Base-by-base conservation (phyloP, 37 sponge, comb jelly and placozoan genomes). In the Axinella damicornis region DNA sequence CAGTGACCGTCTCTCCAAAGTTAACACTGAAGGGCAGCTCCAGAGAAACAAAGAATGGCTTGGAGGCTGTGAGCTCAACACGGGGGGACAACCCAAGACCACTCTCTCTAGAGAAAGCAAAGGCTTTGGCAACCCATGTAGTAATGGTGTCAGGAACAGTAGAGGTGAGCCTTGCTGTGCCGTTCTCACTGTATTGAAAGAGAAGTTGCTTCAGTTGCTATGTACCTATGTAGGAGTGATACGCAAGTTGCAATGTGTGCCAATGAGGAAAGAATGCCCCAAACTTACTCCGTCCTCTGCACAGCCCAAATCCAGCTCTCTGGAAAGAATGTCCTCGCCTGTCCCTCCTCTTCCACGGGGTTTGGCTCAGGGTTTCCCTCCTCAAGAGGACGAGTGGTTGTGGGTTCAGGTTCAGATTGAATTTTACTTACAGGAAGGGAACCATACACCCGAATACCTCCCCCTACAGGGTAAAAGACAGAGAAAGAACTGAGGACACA, bases 1-100 rank as follows among this genome's bases (percentile, higher is more conserved):
- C 57, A 35, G 76, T 68, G 9, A 88, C 83, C 22, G 69, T 61
- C 71, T 88, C 89, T 40, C 77, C 83, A 82, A 76, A 88, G 71
- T 82, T 88, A 53, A 88, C 53, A 30, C 82, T 80, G 77, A 59
- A 88, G 39, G 89, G 89, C 20, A 88, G 83, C 54, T 88, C 89
- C 21, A 88, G 77, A 33, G 89, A 88, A 33, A 76, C 83, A 88
- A 88, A 88, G 77, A 88, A 82, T 36, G 37, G 39, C 37, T 88
- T 88, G 64, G 27, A 37, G 54, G 77, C 89, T 12, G 64, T 82
- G 0, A 88, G 53, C 32, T 61, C 25, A 0, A 63, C 24, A 41
- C 19, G 71, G 18, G 21, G 20, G 22, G 81, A 59, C 62, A 88
- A 46, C 21, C 89, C 89, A 22, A 88, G 68, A 0, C 89, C 89